phyloP scores from a whole-genome alignment of 2,113 vertebrate genomes.

The Sinocyclocheilus maitianheensis region DNA sequence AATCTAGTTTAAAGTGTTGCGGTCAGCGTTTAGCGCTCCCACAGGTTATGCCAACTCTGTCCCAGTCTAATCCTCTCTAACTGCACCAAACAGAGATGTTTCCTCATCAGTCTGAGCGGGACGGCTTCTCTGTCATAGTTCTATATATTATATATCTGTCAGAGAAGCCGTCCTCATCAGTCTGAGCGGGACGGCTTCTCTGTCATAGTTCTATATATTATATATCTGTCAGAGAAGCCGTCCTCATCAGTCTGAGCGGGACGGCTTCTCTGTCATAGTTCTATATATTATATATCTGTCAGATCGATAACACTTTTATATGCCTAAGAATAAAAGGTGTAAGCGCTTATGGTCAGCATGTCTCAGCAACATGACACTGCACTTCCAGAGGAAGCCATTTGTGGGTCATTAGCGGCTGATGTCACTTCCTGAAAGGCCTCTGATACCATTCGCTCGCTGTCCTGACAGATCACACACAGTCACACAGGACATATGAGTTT shows the following conservation, averaged over 20 bases:
- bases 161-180: too few relatives aligned
- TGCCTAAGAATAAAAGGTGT: not conserved
- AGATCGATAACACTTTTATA: slow-evolving; percentile 1
- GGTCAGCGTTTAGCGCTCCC: slow-evolving; percentile 3
- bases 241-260: not conserved
- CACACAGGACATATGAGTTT: not conserved
- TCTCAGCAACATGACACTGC: not conserved
- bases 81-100: not conserved
- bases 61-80: too few relatives aligned
- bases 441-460: not conserved
- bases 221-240: not conserved
- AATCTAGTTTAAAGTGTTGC: slow-evolving; percentile 31
- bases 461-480: not conserved
- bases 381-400: not conserved
- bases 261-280: not conserved
- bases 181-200: not conserved
- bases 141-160: not conserved
- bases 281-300: not conserved
- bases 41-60: slow-evolving; percentile 8
- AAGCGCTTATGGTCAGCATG: not conserved
- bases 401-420: not conserved
- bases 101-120: not conserved
- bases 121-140: not conserved
- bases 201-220: not conserved
- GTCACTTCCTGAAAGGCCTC: slow-evolving; percentile 19